Base-by-base conservation (phyloP, 37 sponge, comb jelly and placozoan species). In the Aphrocallistes beatrix region DNA sequence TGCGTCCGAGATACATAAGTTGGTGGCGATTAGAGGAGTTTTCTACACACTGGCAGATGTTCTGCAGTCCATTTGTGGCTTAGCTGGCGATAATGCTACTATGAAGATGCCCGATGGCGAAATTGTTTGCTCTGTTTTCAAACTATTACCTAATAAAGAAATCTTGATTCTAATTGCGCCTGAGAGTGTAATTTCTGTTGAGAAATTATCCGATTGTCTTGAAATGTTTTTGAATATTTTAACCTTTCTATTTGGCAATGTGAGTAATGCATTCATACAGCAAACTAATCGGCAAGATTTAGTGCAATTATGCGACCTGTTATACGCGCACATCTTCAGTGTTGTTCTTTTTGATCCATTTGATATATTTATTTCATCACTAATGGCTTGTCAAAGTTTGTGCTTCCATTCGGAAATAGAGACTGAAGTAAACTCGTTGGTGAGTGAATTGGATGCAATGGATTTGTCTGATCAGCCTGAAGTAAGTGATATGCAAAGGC, bases 191-290 rank as follows among this genome's bases (percentile, higher is more conserved):
- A 30, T 60, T 28, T 19, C 6, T 25, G 75, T 25, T 8, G 3
- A 60, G n/a, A 13, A 21, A 13, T 60, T 60, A 60, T 60, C 28
- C 21, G 34, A 60, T 6, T 30, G n/a, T 28, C 21, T 60, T 32
- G 75, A 60, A 25, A 13, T 30, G n/a, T 60, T 60, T 30, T 3
- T 60, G 10, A 30, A 60, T 19, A 28, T 28, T 32, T 3, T 60
- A 13, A 60, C 17, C 34, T 60, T 60, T 60, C 75, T 25, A 19
- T 60, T 60, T 28, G 75, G 75, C 21, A 60, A 13, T 60, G 21
- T 60, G 3, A 60, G 75, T 60, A 60, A 60, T 60, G 75, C 75
- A 60, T 60, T 60, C n/a, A 3, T 60, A 30, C 75, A 60, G 75
- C 75, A 3, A 28, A 25, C 75, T 60, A 60, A 60, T 30, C 34